Base-by-base conservation (phyloP, 2,888 invertebrate species). In the Ferdinandea cuprea region DNA sequence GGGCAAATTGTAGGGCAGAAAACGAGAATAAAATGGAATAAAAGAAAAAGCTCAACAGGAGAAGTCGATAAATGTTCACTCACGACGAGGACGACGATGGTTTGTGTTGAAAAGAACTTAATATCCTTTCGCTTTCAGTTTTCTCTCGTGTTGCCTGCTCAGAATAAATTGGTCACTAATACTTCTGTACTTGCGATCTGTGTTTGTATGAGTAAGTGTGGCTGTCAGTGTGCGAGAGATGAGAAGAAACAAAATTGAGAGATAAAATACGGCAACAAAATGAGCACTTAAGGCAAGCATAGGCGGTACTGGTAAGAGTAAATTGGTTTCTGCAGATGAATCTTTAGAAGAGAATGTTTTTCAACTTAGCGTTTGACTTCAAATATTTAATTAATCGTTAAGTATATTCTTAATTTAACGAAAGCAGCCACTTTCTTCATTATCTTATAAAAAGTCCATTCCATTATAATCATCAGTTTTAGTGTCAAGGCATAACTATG, bases 81-180 rank as follows among this genome's bases (percentile, higher is more conserved):
- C 69, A 46, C 30, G n/a, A 21, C 21, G 25, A 25, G 25, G 35
- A 35, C 35, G 35, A 25, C 35, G 35, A 1, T 35, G 44, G 48
- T 11, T 17, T 59, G 17, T 30, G 44, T 52, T 58, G 58, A 58
- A 58, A 77, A 37, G 54, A 73, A 50, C 40, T 68, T 76, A 56
- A 61, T 52, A 63, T 78, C 63, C 73, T 84, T 84, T 84, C 83
- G 73, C 79, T 71, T 79, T 85, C 79, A 76, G 30, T 74, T 46
- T 28, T 50, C 76, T 76, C 76, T 76, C 68, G 59, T 76, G 42
- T n/a, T 17, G n/a, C n/a, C 6, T 65, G 37, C 13, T 50, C 15
- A 15, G 32, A 30, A 42, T 8, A 13, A 40, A 54, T 68, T 68
- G 52, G 28, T 46, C 40, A 66, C 66, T 2, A 46, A 66, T 19